Evolutionary conservation across 2,113 vertebrate species (phyloP).

Genomic region (Actinemys pallida): DNA sequence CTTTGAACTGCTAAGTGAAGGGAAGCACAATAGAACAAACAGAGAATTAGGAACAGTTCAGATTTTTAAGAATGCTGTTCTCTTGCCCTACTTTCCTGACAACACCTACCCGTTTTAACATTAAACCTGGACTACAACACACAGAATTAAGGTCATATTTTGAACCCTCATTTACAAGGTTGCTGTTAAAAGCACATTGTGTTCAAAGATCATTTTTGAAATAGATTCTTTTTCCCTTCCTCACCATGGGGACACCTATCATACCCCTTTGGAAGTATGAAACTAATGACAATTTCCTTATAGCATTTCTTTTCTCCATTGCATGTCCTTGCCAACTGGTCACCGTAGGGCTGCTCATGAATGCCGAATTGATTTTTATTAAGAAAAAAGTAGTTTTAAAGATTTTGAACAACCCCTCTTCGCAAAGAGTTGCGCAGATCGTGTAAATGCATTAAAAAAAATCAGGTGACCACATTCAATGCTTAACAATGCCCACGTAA

Average conservation of each 20-base stretch:
- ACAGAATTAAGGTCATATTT: conserved; percentile 9
- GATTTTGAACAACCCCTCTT: not conserved
- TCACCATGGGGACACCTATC: not conserved
- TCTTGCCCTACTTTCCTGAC: not conserved
- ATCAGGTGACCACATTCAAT: not conserved
- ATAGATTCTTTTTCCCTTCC: not conserved
- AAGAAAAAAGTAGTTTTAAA: not conserved
- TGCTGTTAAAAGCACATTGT: not conserved
- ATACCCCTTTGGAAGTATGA: not conserved
- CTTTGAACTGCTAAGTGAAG: not conserved
- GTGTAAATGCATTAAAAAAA: not conserved
- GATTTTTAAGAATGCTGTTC: conserved; percentile 18
- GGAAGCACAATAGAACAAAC: not conserved
- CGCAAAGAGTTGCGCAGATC: not conserved
- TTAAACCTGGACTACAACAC: not conserved
- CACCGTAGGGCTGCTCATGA: not conserved
- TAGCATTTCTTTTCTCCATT: not conserved
- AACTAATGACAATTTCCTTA: not conserved
- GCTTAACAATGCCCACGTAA: not conserved
- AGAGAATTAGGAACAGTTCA: not conserved
- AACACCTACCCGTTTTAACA: not conserved
- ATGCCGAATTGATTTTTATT: not conserved
- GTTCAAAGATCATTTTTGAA: not conserved
- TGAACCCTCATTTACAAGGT: conserved; percentile 13
- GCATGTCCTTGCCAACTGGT: not conserved